Base-by-base conservation (phyloP, 2,797 vertebrate genomes). In the Danio tinwini region DNA sequence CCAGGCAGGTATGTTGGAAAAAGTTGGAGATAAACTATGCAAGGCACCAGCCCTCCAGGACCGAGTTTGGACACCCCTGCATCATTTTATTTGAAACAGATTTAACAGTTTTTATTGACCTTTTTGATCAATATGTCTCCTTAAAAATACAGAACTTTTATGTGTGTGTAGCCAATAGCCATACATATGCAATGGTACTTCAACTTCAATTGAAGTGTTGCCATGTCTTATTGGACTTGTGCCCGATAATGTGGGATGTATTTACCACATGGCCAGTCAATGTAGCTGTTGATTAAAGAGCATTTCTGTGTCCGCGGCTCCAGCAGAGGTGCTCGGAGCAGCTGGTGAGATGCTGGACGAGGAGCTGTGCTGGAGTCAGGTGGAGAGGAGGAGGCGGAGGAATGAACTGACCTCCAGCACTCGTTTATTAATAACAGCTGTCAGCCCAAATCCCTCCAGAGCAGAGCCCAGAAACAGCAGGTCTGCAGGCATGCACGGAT, bases 361-460 rank as follows among this genome's bases (percentile, higher is more conserved):
- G 39, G 52, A 64, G 40, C 72, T 78, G 56, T 81, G 75, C 44
- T 39, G 58, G 58, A 79, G 68, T 63, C 70, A 47, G 80, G 79
- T 61, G 68, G 67, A 77, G 81, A 47, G 62, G 81, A 47, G 62
- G 52, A 79, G 87, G 88, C 90, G 90, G 89, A 88, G 91, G 90
- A 90, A 90, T 89, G 89, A 88, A 88, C 87, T 92, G 89, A 84
- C 89, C 91, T 90, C 86, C 88, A 92, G 89, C 90, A 91, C 90
- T 88, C 91, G 89, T 90, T 91, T 91, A 92, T 93, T 93, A 93
- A 94, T 94, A 93, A 93, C 89, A 92, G 91, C 91, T 89, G 91
- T 92, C 92, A 92, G 89, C 76, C 89, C 87, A 91, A 89, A 91
- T 90, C 89, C 91, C 86, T 86, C 89, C 87, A 90, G 91, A 89